A percentile compares a stretch with the other conserved stretches of the same genome.
Conservation (phyloP, 2,888 invertebrate species). For the Holacanthella duospinosa region DNA sequence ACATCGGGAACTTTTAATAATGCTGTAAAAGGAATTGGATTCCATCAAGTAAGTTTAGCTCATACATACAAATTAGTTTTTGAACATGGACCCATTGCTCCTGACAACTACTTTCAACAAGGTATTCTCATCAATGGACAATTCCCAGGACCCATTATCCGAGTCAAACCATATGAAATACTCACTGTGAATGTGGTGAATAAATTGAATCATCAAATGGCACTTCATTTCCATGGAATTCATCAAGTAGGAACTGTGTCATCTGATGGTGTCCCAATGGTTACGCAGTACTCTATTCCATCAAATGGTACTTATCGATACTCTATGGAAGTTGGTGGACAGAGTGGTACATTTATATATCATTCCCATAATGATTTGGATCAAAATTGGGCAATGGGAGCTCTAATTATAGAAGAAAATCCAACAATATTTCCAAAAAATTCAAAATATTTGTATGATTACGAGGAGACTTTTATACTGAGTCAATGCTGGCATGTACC, state of each 20-base stretch:
- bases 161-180: slow-evolving; percentile 12
- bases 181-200: slow-evolving; percentile 18
- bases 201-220: slow-evolving; percentile 9
- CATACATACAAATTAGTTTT: neutral
- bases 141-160: slow-evolving; percentile 22
- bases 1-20: neutral
- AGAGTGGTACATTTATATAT: slow-evolving; percentile 28
- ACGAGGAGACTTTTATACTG: slow-evolving; percentile 8
- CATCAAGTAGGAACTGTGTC: slow-evolving; percentile 18
- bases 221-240: slow-evolving; percentile 29
- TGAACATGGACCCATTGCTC: neutral
- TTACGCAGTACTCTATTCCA: slow-evolving; percentile 25
- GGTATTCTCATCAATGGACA: slow-evolving; percentile 17
- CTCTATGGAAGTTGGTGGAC: slow-evolving; percentile 18
- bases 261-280: slow-evolving; percentile 24
- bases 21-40: neutral
- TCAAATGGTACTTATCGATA: slow-evolving; percentile 21
- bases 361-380: slow-evolving; percentile 26
- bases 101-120: neutral
- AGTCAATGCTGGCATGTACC: slow-evolving; percentile 10
- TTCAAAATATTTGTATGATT: slow-evolving; percentile 8
- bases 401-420: slow-evolving; percentile 21
- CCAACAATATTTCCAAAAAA: neutral
- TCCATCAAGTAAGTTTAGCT: neutral
- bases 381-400: slow-evolving; percentile 22